Percentiles rank a stretch among this genome's conserved stretches.
Evolutionary conservation across 2,888 invertebrate species (phyloP).

Genomic region (Microlaimidae sp.): DNA sequence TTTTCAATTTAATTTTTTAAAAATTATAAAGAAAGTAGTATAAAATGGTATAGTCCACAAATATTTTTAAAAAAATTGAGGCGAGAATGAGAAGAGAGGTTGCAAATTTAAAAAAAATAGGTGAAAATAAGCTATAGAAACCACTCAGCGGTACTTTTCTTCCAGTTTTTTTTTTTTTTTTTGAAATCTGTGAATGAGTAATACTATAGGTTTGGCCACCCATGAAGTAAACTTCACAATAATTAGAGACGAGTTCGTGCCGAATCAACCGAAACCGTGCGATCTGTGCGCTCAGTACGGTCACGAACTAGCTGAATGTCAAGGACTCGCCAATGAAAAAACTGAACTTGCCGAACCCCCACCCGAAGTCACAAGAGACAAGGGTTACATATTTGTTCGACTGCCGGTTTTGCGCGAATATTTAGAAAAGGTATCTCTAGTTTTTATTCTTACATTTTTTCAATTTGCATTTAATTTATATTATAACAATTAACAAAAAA

Average conservation of each 20-base stretch:
- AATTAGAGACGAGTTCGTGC: conserved; percentile 88
- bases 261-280: conserved; percentile 84
- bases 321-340: too few species aligned
- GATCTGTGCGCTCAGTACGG: conserved; percentile 65
- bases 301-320: conserved; percentile 39
- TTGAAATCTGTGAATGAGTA: conserved; percentile 20
- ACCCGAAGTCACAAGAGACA: too few species aligned
- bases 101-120: not conserved
- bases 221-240: conserved; percentile 98
- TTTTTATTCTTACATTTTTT: too few species aligned
- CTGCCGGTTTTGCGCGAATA: conserved; percentile 81
- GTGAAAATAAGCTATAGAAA: too few species aligned
- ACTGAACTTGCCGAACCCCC: too few species aligned
- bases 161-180: conserved; percentile 9
- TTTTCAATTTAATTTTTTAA: too few species aligned
- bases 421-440: conserved; percentile 59
- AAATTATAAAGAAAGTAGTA: too few species aligned
- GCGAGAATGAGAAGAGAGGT: not conserved
- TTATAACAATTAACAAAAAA: too few species aligned
- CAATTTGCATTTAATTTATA: too few species aligned
- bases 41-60: too few species aligned
- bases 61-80: too few species aligned
- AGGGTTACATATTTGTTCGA: conserved; percentile 49
- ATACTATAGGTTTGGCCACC: conserved; percentile 90
- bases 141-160: not conserved